Conservation (phyloP, 2,888 invertebrate species). For the Steinernema scapterisci region DNA sequence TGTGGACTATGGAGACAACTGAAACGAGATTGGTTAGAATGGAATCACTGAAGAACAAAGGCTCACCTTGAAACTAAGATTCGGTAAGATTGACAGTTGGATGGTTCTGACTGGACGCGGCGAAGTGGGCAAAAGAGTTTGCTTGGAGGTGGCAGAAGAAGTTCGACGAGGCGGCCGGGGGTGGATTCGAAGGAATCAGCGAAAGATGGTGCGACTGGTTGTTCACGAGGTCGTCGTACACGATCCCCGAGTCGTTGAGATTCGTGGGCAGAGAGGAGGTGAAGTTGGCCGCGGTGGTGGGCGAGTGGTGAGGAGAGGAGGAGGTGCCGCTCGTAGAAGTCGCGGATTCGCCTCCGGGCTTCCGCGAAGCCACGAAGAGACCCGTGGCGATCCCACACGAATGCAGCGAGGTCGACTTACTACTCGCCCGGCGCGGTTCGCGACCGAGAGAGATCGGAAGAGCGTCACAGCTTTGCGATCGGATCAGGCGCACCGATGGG, state of each 20-base stretch:
- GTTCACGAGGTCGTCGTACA: conserved; percentile 38
- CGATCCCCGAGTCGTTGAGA: conserved; percentile 42
- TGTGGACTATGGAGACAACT: not conserved
- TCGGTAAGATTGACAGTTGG: not conserved
- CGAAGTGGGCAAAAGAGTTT: conserved; percentile 10
- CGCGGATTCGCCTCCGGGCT: not conserved
- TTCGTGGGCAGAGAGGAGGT: conserved; percentile 40
- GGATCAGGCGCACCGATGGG: not conserved
- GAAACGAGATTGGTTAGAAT: not conserved
- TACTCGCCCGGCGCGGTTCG: not conserved
- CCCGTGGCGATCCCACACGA: conserved; percentile 1
- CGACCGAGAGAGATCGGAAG: not conserved
- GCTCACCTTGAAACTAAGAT: not conserved
- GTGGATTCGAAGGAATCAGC: conserved; percentile 17
- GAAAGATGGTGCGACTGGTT: conserved; percentile 25
- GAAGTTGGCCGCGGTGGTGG: conserved; percentile 16
- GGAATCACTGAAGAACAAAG: not conserved
- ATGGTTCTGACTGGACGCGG: not conserved
- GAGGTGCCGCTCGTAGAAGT: not conserved
- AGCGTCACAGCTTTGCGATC: not conserved
- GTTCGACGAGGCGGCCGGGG: conserved; percentile 1
- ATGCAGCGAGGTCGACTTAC: conserved; percentile 22
- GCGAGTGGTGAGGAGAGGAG: conserved; percentile 30
- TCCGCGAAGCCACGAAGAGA: conserved; percentile 2
- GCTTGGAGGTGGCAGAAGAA: conserved; percentile 32